Percentiles rank a stretch among this genome's conserved stretches.
phyloP scores from a whole-genome alignment of 2,113 vertebrate genomes.

The Centropristis striata region DNA sequence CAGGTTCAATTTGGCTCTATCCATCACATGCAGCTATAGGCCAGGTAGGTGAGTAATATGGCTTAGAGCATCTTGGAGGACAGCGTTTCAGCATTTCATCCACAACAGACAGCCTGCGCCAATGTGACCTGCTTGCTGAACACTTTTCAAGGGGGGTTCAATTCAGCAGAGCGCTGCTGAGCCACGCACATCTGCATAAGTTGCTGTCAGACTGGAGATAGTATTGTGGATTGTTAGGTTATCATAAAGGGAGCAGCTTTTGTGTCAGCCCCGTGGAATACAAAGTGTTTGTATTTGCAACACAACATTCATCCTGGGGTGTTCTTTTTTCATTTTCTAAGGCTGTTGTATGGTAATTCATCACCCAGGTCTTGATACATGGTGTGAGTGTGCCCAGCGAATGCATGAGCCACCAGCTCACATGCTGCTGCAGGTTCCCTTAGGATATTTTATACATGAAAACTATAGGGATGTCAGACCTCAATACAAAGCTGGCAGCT shows the following conservation, averaged over 20 bases:
- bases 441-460: conserved; percentile 43
- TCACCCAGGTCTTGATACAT: conserved; percentile 62
- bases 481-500: conserved; percentile 20
- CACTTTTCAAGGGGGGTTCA: conserved; percentile 60
- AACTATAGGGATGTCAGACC: conserved; percentile 27
- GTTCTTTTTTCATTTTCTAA: conserved; percentile 34
- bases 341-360: conserved; percentile 62
- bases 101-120: conserved; percentile 54
- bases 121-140: conserved; percentile 83
- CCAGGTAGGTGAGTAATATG: conserved; percentile 62
- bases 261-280: conserved; percentile 67
- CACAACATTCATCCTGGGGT: conserved; percentile 54
- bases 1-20: conserved; percentile 62
- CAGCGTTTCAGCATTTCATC: conserved; percentile 63
- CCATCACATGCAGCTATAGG: conserved; percentile 59
- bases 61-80: conserved; percentile 52
- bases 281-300: conserved; percentile 71
- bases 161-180: conserved; percentile 65
- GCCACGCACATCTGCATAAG: conserved; percentile 79
- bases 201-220: conserved; percentile 78
- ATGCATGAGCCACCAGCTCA: conserved; percentile 40
- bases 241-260: conserved; percentile 75
- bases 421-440: conserved; percentile 27
- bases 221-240: conserved; percentile 69
- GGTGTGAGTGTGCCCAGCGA: conserved; percentile 35